phyloP scores from a whole-genome alignment of 2,888 invertebrate species.

The Pilophorus perplexus region DNA sequence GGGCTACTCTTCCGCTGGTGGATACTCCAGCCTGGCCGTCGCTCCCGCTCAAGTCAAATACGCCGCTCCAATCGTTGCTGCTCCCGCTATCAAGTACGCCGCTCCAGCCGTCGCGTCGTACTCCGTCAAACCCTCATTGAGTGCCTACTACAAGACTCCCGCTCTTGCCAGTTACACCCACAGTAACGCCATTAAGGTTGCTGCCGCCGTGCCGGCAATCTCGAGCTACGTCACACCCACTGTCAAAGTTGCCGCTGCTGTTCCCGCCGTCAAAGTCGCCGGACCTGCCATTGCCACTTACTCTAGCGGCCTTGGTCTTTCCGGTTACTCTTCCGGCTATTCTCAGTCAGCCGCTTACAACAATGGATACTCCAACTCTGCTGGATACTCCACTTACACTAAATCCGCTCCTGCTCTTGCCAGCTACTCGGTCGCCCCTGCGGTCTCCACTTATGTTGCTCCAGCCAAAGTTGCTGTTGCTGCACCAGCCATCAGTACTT shows the following conservation, averaged over 20 bases:
- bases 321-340: constrained; percentile 39
- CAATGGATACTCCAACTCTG: constrained; percentile 12
- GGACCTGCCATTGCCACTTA: constrained; percentile 27
- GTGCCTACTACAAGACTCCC: constrained; percentile 43
- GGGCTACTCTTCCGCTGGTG: constrained; percentile 24
- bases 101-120: constrained; percentile 52
- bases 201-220: constrained; percentile 51
- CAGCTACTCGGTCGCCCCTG: constrained; percentile 31
- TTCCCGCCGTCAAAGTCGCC: constrained; percentile 41
- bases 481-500: constrained; percentile 30
- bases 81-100: constrained; percentile 33
- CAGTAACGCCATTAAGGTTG: constrained; percentile 48
- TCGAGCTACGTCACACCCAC: constrained; percentile 50
- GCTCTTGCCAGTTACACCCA: constrained; percentile 49
- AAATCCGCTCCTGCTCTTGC: constrained; percentile 39
- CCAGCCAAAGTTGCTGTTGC: constrained; percentile 45
- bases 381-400: constrained; percentile 23
- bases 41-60: constrained; percentile 18
- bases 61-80: constrained; percentile 28
- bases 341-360: constrained; percentile 25
- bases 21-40: constrained; percentile 17
- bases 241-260: constrained; percentile 44
- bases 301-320: constrained; percentile 23
- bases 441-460: constrained; percentile 46
- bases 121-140: constrained; percentile 53